Evolutionary conservation across 2,888 invertebrate genomes (phyloP), one percentile per base, ranked within the genome.

Genomic region (Mesochorus sp.): DNA sequence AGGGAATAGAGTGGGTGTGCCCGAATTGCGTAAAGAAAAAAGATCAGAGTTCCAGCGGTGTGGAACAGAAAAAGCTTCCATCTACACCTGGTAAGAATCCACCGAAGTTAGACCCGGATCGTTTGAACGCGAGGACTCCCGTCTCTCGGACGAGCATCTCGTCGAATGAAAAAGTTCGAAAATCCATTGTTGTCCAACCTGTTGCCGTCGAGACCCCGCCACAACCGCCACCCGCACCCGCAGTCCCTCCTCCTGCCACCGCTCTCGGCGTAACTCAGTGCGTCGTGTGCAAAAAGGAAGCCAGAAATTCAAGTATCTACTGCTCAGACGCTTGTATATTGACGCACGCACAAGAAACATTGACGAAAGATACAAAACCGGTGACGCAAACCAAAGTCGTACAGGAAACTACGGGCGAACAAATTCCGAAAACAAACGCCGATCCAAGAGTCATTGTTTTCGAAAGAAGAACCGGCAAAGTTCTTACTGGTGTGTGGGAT

Each of bases 241-340:
- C 17, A 6, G 19, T 26, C 21, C 39, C 53, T 1, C n/a, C n/a
- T n/a, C n/a, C n/a, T n/a, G 44, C 53, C 6, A 0, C 19, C 1
- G 14, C 42, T 6, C 6, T 85, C 0, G 85, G 81, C 26, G 85
- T 86, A 3, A 91, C 93, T 6, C 91, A 91, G 80, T 97, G 97
- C 87, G 95, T 96, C 57, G 95, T 96, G 10, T 97, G 97, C 88
- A 95, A 95, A 86, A 94, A 95, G 85, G 92, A 94, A 14, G 94
- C 96, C 0, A 93, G 96, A n/a, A 92, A 93, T n/a, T 95, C 95
- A 86, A 96, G 96, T 66, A 96, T 97, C 84, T 98, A 97, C 91
- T 98, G 98, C 90, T 96, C 97, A 85, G 96, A 97, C 86, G 94
- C 94, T 31, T 98, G 98, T 89, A 96, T 98, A 84, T 92, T 95